Conservation (phyloP, 2,888 invertebrate species). For the Mesoligia furuncula region DNA sequence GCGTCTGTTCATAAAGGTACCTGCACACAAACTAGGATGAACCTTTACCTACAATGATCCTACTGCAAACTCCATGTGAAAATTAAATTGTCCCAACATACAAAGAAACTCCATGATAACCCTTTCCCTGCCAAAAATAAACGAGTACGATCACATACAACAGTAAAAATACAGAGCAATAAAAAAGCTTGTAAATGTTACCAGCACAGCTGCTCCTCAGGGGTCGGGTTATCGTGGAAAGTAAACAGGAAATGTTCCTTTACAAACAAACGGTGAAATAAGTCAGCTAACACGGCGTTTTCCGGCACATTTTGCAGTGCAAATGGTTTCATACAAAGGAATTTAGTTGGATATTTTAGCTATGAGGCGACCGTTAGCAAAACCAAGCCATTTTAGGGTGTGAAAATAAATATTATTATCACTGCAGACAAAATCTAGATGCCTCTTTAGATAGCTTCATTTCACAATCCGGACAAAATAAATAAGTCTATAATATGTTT, state of each 20-base stretch:
- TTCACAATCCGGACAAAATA: not conserved
- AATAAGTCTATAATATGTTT: not conserved
- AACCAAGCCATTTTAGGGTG: not conserved
- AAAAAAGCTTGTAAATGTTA: slow-evolving; percentile 44
- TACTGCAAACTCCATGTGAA: not conserved
- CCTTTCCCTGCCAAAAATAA: slow-evolving; percentile 18
- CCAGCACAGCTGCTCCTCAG: slow-evolving; percentile 50
- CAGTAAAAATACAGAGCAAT: slow-evolving; percentile 36
- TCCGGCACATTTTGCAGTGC: slow-evolving; percentile 22
- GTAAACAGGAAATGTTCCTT: slow-evolving; percentile 39
- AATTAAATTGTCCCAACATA: not conserved
- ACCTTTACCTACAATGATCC: not conserved
- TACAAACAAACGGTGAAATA: slow-evolving; percentile 46
- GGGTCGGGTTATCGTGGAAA: slow-evolving; percentile 34
- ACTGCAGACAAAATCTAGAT: not conserved
- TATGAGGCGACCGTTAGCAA: not conserved
- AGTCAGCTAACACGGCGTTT: slow-evolving; percentile 26
- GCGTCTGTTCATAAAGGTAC: too few relatives aligned
- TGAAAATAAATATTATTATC: too few relatives aligned
- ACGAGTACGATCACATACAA: slow-evolving; percentile 28
- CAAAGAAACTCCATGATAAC: not conserved
- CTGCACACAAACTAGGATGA: too few relatives aligned
- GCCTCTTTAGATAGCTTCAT: not conserved
- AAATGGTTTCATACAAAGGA: slow-evolving; percentile 1
- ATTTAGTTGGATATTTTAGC: not conserved